Percentiles rank a stretch among this genome's conserved stretches.
Conservation (phyloP, 2,888 invertebrate species). For the Trimorus sp. region DNA sequence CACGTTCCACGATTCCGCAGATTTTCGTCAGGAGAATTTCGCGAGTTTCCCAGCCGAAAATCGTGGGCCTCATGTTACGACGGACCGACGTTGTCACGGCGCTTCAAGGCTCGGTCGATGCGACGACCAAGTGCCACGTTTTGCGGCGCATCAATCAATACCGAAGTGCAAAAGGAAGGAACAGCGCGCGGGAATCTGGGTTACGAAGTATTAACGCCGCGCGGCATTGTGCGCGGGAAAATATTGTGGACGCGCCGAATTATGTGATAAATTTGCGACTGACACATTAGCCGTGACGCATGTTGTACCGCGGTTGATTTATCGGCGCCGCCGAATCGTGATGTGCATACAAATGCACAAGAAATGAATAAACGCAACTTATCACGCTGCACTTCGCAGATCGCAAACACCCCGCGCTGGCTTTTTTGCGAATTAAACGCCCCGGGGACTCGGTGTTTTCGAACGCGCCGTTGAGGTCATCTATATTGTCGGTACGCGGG, state of each 20-base stretch:
- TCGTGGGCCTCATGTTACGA: too few species aligned
- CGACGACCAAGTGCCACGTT: background rate
- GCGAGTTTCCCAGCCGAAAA: background rate
- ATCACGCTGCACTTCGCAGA: conserved; percentile 1
- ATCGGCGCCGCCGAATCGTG: conserved; percentile 12
- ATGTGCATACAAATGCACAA: conserved; percentile 26
- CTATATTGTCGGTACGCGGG: background rate
- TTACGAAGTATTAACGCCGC: conserved; percentile 15
- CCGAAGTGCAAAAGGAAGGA: background rate
- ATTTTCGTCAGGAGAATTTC: conserved; percentile 41
- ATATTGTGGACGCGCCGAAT: conserved; percentile 26
- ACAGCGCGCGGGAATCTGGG: conserved; percentile 17
- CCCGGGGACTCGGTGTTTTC: background rate
- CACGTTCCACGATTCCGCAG: conserved; percentile 47
- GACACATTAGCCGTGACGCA: conserved; percentile 27
- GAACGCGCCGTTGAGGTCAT: too few species aligned
- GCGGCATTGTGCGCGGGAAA: conserved; percentile 16
- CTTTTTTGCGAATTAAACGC: conserved; percentile 1
- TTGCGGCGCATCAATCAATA: background rate
- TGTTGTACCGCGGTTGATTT: conserved; percentile 16
- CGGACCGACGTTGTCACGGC: too few species aligned
- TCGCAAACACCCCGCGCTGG: background rate
- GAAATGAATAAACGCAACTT: conserved; percentile 14
- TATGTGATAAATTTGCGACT: conserved; percentile 36
- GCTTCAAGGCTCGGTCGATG: too few species aligned